A percentile compares a stretch with the other conserved stretches of the same genome.
Evolutionary conservation across 1,140 invertebrate genomes (phyloP).

Genomic region (Rhyacophila brunnea): DNA sequence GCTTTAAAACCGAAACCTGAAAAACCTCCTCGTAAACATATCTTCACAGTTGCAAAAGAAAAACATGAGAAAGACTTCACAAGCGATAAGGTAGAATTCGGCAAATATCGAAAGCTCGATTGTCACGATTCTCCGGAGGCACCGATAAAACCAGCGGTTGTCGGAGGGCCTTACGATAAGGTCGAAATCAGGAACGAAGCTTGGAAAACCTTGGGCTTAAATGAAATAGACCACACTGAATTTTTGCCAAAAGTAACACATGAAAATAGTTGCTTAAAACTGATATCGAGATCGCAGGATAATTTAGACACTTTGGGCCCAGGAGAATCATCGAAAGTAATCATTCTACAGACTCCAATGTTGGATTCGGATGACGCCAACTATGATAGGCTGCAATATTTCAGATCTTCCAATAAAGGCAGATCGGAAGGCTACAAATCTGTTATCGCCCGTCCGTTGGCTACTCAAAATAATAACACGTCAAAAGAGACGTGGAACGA

Average conservation of each 20-base stretch:
- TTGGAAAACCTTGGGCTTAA: constrained; percentile 75
- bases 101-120: constrained; percentile 48
- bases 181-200: constrained; percentile 70
- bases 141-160: constrained; percentile 39
- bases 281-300: constrained; percentile 53
- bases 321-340: constrained; percentile 49
- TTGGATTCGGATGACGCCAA: constrained; percentile 54
- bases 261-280: constrained; percentile 47
- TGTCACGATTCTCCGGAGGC: constrained; percentile 51
- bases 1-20: constrained; percentile 61
- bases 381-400: constrained; percentile 78
- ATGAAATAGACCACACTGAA: constrained; percentile 65
- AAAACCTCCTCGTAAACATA: constrained; percentile 65
- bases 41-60: constrained; percentile 49
- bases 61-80: constrained; percentile 35
- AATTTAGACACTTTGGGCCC: constrained; percentile 47
- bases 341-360: constrained; percentile 46
- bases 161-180: constrained; percentile 62
- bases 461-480: constrained; percentile 39
- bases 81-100: constrained; percentile 48
- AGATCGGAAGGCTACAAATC: constrained; percentile 67
- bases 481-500: constrained; percentile 60
- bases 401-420: constrained; percentile 69
- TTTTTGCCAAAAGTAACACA: constrained; percentile 44
- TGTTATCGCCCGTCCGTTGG: constrained; percentile 53